Conservation (phyloP, 2,888 invertebrate species). For the Drosophila nigritarsus region DNA sequence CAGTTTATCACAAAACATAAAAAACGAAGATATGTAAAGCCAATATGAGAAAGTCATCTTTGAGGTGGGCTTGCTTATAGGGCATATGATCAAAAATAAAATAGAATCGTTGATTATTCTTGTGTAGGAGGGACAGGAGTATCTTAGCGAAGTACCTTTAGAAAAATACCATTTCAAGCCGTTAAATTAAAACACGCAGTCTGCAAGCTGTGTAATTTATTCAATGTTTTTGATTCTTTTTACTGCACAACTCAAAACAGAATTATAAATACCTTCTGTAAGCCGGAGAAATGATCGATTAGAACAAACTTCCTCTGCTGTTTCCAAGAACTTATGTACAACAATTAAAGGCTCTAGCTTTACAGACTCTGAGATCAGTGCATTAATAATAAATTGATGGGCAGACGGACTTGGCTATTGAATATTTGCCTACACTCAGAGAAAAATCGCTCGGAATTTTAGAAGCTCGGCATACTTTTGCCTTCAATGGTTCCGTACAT, state of each 20-base stretch:
- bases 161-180: not conserved
- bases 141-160: not conserved
- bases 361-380: not conserved
- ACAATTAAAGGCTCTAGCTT: not conserved
- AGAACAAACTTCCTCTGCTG: not conserved
- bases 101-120: too few species aligned
- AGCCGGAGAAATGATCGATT: not conserved
- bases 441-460: not conserved
- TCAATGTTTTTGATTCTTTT: not conserved
- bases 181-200: not conserved
- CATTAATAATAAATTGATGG: not conserved
- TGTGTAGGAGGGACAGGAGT: not conserved
- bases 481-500: not conserved
- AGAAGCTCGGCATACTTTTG: not conserved
- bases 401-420: not conserved
- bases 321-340: not conserved
- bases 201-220: not conserved
- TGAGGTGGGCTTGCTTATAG: not conserved
- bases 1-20: not conserved
- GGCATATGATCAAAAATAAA: too few species aligned
- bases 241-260: not conserved
- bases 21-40: too few species aligned
- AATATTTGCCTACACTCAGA: not conserved
- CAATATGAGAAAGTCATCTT: not conserved
- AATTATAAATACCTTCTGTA: not conserved